Evolutionary conservation across 2,888 invertebrate genomes (phyloP).

Genomic region (Tholera decimalis): DNA sequence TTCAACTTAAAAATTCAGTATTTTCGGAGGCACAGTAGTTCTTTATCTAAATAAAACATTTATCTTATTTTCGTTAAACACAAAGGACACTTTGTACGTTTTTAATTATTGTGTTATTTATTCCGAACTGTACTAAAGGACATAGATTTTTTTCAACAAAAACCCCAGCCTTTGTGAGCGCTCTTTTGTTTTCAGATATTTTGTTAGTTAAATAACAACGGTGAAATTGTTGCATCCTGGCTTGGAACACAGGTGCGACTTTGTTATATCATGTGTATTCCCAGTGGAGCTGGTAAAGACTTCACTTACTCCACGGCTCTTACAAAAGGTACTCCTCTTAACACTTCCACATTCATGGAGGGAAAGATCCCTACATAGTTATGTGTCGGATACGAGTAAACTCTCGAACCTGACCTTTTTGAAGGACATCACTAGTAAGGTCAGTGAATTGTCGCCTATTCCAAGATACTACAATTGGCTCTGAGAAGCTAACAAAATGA

Average conservation of each 20-base stretch:
- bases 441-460: conserved; percentile 13
- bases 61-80: conserved; percentile 20
- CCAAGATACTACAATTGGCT: neutral
- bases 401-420: conserved; percentile 36
- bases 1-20: neutral
- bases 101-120: conserved; percentile 36
- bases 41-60: conserved; percentile 19
- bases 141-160: conserved; percentile 27
- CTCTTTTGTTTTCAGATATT: conserved; percentile 50
- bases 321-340: conserved; percentile 12
- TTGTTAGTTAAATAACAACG: conserved; percentile 36
- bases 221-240: conserved; percentile 42
- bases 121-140: conserved; percentile 21
- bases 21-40: neutral
- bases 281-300: neutral
- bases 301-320: neutral
- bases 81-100: conserved; percentile 32
- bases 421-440: conserved; percentile 14
- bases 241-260: conserved; percentile 7
- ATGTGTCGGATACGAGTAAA: conserved; percentile 2
- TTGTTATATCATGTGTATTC: conserved; percentile 1
- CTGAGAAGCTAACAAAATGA: neutral
- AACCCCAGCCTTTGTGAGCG: conserved; percentile 34
- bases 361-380: conserved; percentile 17
- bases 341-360: conserved; percentile 39